A percentile compares a stretch with the other conserved stretches of the same genome.
Evolutionary conservation across 1,140 invertebrate species (phyloP).

Genomic region (Vollenhovia emeryi): DNA sequence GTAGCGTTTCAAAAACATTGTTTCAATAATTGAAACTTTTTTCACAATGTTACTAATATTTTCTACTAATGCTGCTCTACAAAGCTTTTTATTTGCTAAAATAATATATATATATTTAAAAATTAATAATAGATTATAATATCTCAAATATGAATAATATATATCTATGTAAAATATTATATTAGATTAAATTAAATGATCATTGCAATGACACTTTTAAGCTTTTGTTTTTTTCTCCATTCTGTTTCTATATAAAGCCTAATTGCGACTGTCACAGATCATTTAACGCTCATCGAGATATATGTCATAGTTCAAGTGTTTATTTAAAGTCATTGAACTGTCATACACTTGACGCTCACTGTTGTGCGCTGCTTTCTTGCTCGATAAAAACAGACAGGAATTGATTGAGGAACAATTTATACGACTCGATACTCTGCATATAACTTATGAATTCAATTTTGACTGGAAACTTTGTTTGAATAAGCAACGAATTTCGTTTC

Average conservation of each 20-base stretch:
- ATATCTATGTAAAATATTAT: neutral
- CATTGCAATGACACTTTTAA: neutral
- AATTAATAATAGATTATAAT: neutral
- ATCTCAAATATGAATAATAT: neutral
- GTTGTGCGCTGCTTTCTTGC: neutral
- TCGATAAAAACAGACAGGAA: neutral
- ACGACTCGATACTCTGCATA: neutral
- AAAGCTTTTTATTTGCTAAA: neutral
- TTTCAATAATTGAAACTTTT: too few relatives aligned
- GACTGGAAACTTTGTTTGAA: neutral
- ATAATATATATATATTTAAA: neutral
- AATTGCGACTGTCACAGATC: neutral
- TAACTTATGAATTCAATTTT: neutral
- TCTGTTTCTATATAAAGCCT: neutral
- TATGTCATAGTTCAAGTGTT: constrained; percentile 37
- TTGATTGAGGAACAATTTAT: constrained; percentile 2
- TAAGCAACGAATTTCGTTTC: neutral
- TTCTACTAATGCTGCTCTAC: too few relatives aligned
- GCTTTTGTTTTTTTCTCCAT: constrained; percentile 4
- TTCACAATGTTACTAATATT: too few relatives aligned
- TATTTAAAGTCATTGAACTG: constrained; percentile 26
- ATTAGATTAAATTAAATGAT: neutral
- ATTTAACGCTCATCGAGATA: constrained; percentile 16
- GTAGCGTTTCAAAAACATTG: too few relatives aligned
- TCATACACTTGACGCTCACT: neutral